phyloP scores from a whole-genome alignment of 2,113 vertebrate genomes.

The Lagopus muta region DNA sequence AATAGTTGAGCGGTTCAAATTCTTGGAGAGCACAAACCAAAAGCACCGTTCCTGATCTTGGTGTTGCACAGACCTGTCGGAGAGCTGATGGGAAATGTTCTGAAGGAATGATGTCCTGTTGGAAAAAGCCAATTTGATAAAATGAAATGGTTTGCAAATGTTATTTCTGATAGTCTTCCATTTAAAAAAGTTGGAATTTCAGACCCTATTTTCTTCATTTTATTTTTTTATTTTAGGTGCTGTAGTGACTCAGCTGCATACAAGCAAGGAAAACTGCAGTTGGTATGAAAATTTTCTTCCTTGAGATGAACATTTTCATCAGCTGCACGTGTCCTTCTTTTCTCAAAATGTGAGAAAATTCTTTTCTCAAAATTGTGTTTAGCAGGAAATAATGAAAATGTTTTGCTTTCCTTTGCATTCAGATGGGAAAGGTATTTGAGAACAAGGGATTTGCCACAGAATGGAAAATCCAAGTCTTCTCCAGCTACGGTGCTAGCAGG shows the following conservation, averaged over 20 bases:
- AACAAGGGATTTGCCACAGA: constrained; percentile 27
- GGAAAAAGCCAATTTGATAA: constrained; percentile 24
- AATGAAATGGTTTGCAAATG: background rate
- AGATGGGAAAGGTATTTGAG: constrained; percentile 38
- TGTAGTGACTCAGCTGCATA: background rate
- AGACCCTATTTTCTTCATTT: background rate
- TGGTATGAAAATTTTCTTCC: background rate
- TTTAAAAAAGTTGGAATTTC: background rate
- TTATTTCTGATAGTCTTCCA: background rate
- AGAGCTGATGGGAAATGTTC: background rate
- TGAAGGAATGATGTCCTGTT: background rate
- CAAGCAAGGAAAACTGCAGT: background rate
- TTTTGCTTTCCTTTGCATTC: constrained; percentile 24
- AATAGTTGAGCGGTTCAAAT: background rate
- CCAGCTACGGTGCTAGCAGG: background rate
- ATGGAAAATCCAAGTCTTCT: background rate
- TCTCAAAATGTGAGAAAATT: background rate
- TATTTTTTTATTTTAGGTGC: background rate
- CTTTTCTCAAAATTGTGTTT: background rate
- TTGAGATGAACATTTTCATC: background rate
- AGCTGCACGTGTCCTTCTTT: background rate
- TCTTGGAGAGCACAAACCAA: constrained; percentile 22
- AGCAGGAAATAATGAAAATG: constrained; percentile 34
- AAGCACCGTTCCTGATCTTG: background rate
- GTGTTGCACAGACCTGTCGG: background rate